Evolutionary conservation across 1,140 invertebrate species (phyloP).

Genomic region (Papilio aristodemus): DNA sequence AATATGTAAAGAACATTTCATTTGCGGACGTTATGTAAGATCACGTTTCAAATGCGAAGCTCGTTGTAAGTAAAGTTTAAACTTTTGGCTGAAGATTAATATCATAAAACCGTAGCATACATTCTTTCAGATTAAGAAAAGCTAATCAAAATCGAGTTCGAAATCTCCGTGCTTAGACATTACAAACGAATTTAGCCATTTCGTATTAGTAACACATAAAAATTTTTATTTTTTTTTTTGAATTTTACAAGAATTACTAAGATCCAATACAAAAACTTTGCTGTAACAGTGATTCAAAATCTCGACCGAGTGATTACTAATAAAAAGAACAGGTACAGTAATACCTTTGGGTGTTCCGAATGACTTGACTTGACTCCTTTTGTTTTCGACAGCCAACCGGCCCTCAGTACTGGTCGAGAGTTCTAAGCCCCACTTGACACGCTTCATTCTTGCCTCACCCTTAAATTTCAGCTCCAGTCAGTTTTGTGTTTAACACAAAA

Average conservation of each 20-base stretch:
- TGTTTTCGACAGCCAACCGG: constrained; percentile 66
- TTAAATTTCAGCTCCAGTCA: constrained; percentile 60
- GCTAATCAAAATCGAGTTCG: no score
- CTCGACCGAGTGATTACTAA: constrained; percentile 27
- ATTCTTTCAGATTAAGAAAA: no score
- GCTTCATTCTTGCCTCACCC: constrained; percentile 68
- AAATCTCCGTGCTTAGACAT: no score
- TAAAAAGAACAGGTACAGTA: constrained; percentile 20
- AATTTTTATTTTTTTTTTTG: no score
- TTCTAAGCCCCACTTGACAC: constrained; percentile 72
- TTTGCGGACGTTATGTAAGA: no score
- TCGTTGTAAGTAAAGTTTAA: no score
- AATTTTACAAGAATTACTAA: constrained; percentile 15
- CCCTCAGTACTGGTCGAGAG: constrained; percentile 53
- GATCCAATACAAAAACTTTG: constrained; percentile 28
- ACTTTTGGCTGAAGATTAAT: no score
- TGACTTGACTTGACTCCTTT: no score
- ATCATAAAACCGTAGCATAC: no score
- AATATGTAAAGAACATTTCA: constrained; percentile 1
- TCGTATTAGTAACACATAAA: no score
- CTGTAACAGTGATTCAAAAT: constrained; percentile 34
- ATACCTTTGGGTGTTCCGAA: constrained; percentile 37
- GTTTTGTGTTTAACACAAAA: constrained; percentile 21
- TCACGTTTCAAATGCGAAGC: no score
- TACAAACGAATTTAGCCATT: no score